Base-by-base conservation (phyloP, 2,888 invertebrate genomes). In the Blastobasis lacticolella region DNA sequence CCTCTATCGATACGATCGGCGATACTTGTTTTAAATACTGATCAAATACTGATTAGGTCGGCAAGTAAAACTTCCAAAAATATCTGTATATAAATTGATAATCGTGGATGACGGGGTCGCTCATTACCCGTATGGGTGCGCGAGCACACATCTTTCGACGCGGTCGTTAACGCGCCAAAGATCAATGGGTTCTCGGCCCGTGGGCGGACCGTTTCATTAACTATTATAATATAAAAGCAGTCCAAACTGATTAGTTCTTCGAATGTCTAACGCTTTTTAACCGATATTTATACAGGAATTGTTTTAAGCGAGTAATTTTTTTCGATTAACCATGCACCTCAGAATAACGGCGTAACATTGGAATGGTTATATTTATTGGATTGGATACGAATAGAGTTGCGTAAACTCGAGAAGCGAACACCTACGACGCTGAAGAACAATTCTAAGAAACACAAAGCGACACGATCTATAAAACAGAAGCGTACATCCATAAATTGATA, bases 131-230 rank as follows among this genome's bases (percentile, higher is more conserved):
- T 68, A 65, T 67, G 69, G 64, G 62, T 70, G 71, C 67, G 67
- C 72, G 62, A 64, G 72, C 74, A 69, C 75, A 73, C 74, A 76
- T 78, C 75, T 80, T 75, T 78, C 79, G 73, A 75, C 77, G 73
- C 74, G 71, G 70, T 79, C 73, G 77, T 82, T 82, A 83, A 78
- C 76, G 72, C 76, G 75, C 72, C 60, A 51, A 69, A 81, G 81
- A 83, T 83, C 83, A 84, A 84, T 81, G 78, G 73, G 75, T 71
- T 73, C 72, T 72, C 67, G 70, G 63, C 62, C 65, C 69, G 85
- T 85, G 81, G 85, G 86, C 81, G 85, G 78, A 75, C 71, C 80
- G 73, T 76, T 85, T 83, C 83, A 85, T 86, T 86, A 84, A 80
- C 78, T 78, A 81, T 81, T 82, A 78, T 78, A 80, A 81, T 79